phyloP scores from a whole-genome alignment of 1,140 invertebrate genomes.

The Platyscapa corneri region DNA sequence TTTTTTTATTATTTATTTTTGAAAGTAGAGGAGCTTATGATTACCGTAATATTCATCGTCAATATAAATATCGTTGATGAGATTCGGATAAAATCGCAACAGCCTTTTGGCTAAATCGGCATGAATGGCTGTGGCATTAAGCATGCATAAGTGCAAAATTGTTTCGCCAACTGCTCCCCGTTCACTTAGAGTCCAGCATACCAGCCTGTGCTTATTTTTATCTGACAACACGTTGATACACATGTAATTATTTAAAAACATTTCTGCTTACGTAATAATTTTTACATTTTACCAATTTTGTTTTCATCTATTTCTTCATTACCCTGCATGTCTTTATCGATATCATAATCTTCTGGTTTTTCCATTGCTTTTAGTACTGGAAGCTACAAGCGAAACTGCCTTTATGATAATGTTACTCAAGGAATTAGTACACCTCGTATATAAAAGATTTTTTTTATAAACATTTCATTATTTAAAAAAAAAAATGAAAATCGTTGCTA shows the following conservation, averaged over 20 bases:
- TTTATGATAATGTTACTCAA: background rate
- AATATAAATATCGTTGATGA: constrained; percentile 97
- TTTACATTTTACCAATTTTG: constrained; percentile 64
- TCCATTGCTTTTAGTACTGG: constrained; percentile 84
- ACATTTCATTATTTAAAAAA: no score
- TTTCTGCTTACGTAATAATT: background rate
- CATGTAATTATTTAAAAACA: background rate
- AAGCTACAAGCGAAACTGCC: constrained; percentile 73
- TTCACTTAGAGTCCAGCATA: constrained; percentile 95
- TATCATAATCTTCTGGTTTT: constrained; percentile 87
- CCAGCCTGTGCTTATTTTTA: constrained; percentile 83
- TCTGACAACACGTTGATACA: constrained; percentile 68
- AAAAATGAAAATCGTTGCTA: no score
- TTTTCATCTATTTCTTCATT: constrained; percentile 63
- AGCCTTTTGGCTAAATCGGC: constrained; percentile 94
- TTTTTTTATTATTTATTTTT: background rate
- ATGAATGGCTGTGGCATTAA: constrained; percentile 92
- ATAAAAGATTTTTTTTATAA: background rate
- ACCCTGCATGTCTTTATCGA: constrained; percentile 80
- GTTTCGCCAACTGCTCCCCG: constrained; percentile 97
- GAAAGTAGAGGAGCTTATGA: background rate
- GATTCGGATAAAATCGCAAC: constrained; percentile 92
- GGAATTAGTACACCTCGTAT: background rate
- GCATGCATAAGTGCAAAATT: constrained; percentile 92
- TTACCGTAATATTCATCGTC: constrained; percentile 97